Evolutionary conservation across 1,140 invertebrate species (phyloP).

Genomic region (Tetramorium parvispinum): DNA sequence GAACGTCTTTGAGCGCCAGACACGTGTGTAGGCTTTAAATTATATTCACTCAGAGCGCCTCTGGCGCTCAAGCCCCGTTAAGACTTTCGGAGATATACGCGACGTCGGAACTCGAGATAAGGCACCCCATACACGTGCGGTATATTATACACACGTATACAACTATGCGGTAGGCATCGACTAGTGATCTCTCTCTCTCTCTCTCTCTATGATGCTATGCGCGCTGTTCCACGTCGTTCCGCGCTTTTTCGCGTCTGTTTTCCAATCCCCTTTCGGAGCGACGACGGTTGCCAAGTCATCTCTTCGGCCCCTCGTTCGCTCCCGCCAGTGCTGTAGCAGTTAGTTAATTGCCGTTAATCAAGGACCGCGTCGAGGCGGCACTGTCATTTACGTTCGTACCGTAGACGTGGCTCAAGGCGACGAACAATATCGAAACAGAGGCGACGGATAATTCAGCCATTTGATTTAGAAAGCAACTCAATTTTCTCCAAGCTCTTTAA

Average conservation of each 20-base stretch:
- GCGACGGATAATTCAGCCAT: not conserved
- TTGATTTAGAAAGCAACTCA: not conserved
- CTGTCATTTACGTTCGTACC: conserved; percentile 10
- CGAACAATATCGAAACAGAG: conserved; percentile 21
- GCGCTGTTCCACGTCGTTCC: not conserved
- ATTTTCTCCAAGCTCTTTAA: not conserved
- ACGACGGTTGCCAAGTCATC: not conserved
- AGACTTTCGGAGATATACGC: conserved; percentile 25
- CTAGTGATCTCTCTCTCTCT: not conserved
- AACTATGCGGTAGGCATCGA: not conserved
- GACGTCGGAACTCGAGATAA: conserved; percentile 29
- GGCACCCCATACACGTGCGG: conserved; percentile 3
- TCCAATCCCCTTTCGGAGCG: not conserved
- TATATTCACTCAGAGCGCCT: conserved; percentile 32
- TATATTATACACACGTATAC: conserved; percentile 10
- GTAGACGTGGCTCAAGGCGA: not conserved
- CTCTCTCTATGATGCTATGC: not conserved
- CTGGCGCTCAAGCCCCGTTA: conserved; percentile 9
- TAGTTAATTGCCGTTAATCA: conserved; percentile 40
- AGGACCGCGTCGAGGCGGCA: not conserved
- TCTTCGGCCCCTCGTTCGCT: not conserved
- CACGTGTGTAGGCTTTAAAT: conserved; percentile 44
- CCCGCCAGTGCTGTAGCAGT: not conserved
- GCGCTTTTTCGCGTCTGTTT: not conserved
- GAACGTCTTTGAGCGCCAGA: not conserved